Evolutionary conservation across 1,140 invertebrate genomes (phyloP).

Genomic region (Bicyclus anynana): DNA sequence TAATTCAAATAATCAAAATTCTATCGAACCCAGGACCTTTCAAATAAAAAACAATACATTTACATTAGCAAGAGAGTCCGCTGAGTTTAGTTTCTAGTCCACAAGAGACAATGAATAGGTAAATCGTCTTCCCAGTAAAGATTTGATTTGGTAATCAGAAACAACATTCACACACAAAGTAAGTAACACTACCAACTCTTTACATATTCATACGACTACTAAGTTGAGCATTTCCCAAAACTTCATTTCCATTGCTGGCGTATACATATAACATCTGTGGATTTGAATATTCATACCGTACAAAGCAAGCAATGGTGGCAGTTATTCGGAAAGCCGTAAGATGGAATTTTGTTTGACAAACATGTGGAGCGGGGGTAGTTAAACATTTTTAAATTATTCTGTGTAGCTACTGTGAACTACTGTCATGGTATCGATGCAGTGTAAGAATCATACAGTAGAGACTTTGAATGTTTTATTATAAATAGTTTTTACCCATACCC

Average conservation of each 20-base stretch:
- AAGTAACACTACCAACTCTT: background rate
- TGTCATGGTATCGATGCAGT: slow-evolving; percentile 18
- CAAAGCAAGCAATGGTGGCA: background rate
- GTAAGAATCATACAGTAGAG: background rate
- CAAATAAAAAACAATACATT: too few relatives aligned
- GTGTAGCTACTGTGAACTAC: slow-evolving; percentile 55
- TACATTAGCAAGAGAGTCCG: too few relatives aligned
- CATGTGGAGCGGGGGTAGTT: background rate
- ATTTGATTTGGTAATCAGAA: background rate
- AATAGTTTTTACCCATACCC: too few relatives aligned
- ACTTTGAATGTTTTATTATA: too few relatives aligned
- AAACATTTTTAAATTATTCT: slow-evolving; percentile 29
- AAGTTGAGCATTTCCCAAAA: slow-evolving; percentile 35
- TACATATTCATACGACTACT: slow-evolving; percentile 36
- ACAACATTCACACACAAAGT: background rate
- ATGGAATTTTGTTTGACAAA: background rate
- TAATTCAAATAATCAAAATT: too few relatives aligned
- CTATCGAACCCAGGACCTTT: too few relatives aligned
- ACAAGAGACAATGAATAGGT: background rate
- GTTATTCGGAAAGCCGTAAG: background rate
- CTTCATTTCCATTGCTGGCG: slow-evolving; percentile 28
- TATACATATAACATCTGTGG: background rate
- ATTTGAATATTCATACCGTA: background rate
- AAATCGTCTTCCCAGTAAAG: background rate
- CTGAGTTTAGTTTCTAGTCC: too few relatives aligned